Evolutionary conservation across 1,140 invertebrate genomes (phyloP).

Genomic region (Pygmarrhopalites habei): DNA sequence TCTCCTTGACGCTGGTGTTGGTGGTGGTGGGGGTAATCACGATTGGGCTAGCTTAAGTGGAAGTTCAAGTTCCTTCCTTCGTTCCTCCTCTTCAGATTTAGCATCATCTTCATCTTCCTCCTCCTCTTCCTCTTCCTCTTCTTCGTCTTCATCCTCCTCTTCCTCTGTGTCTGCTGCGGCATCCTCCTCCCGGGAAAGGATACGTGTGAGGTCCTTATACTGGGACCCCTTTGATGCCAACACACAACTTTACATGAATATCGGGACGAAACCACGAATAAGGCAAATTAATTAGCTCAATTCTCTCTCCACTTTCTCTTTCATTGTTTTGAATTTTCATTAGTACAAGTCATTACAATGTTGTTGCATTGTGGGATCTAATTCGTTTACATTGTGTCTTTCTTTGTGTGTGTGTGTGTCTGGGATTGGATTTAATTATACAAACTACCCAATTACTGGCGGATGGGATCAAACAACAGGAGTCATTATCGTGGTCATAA

Average conservation of each 20-base stretch:
- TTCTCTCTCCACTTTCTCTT: too few species aligned
- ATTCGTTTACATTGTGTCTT: too few species aligned
- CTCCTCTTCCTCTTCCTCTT: slow-evolving; percentile 5
- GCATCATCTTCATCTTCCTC: slow-evolving; percentile 18
- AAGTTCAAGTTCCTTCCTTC: slow-evolving; percentile 17
- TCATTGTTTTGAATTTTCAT: too few species aligned
- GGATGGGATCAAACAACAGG: too few species aligned
- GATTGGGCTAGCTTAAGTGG: slow-evolving; percentile 12
- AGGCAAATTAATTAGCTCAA: too few species aligned
- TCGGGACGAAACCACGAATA: slow-evolving; percentile 62
- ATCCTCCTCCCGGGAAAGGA: slow-evolving; percentile 12
- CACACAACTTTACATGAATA: slow-evolving; percentile 77
- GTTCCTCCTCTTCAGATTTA: slow-evolving; percentile 11
- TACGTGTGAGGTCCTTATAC: slow-evolving; percentile 28
- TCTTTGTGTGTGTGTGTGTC: too few species aligned
- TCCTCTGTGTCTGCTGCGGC: background rate
- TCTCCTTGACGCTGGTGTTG: background rate
- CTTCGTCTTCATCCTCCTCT: slow-evolving; percentile 12
- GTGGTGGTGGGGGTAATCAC: background rate
- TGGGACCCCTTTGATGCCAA: slow-evolving; percentile 85
- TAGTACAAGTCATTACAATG: too few species aligned
- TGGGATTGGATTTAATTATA: too few species aligned
- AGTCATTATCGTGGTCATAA: slow-evolving; percentile 84
- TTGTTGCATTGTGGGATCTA: too few species aligned
- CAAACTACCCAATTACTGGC: too few species aligned